Percentiles rank a stretch among this genome's conserved stretches.
Conservation (phyloP, 1,140 invertebrate genomes). For the Armadillidium nasatum region DNA sequence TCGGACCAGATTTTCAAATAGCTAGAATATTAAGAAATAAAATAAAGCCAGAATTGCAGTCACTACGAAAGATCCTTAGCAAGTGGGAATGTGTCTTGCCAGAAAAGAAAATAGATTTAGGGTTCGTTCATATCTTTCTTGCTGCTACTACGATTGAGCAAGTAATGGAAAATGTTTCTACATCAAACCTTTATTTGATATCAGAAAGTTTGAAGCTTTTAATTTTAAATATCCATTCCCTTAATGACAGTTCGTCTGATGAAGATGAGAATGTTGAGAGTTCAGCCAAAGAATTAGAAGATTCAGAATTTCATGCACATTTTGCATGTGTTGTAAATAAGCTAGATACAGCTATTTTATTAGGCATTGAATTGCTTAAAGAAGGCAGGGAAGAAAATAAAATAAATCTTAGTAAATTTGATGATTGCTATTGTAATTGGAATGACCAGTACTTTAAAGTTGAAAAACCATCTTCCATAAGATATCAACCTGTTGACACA, state of each 20-base stretch:
- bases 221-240: neutral
- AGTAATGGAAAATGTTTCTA: neutral
- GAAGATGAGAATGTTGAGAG: neutral
- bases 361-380: neutral
- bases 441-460: neutral
- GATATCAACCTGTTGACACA: neutral
- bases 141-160: neutral
- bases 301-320: neutral
- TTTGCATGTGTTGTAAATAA: neutral
- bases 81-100: neutral
- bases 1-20: neutral
- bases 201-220: neutral
- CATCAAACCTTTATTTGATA: neutral
- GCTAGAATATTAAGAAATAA: neutral
- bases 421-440: neutral
- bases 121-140: neutral
- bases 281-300: neutral
- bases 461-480: neutral
- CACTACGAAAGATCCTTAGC: neutral
- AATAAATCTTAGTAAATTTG: neutral
- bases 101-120: neutral
- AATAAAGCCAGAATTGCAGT: neutral
- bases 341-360: neutral
- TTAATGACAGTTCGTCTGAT: neutral
- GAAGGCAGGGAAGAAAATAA: neutral